Evolutionary conservation across 2,888 invertebrate genomes (phyloP).

Genomic region (Notocelia uddmanniana): DNA sequence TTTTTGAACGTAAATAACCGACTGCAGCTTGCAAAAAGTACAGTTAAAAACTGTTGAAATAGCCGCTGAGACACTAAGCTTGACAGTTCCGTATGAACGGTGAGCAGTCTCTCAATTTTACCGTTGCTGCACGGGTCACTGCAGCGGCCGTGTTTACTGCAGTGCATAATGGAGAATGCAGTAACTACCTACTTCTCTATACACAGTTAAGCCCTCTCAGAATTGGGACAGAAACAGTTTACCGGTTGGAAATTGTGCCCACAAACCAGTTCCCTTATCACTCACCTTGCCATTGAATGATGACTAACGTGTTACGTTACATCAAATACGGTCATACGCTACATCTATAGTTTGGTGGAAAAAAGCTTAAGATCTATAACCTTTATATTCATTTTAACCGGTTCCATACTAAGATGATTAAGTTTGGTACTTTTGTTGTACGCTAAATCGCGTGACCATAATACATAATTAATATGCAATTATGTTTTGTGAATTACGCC

Average conservation of each 20-base stretch:
- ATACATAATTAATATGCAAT: constrained; percentile 51
- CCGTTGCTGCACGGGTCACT: constrained; percentile 43
- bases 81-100: constrained; percentile 42
- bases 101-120: constrained; percentile 36
- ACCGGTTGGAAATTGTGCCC: constrained; percentile 62
- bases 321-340: constrained; percentile 36
- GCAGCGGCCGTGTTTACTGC: constrained; percentile 25
- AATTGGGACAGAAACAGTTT: constrained; percentile 47
- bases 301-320: constrained; percentile 65
- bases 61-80: constrained; percentile 8
- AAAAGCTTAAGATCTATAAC: constrained; percentile 7
- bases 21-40: constrained; percentile 5
- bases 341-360: background rate
- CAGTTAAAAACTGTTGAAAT: constrained; percentile 30
- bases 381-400: background rate
- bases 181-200: background rate
- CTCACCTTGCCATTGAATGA: constrained; percentile 80
- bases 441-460: constrained; percentile 55
- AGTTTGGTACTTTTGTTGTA: constrained; percentile 2
- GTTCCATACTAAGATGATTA: background rate
- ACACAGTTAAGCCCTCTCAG: constrained; percentile 44
- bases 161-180: constrained; percentile 5
- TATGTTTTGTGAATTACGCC: constrained; percentile 49
- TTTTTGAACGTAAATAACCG: background rate
- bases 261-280: constrained; percentile 69